Evolutionary conservation across 2,797 vertebrate genomes (phyloP).

Genomic region (Scarus forsteni): DNA sequence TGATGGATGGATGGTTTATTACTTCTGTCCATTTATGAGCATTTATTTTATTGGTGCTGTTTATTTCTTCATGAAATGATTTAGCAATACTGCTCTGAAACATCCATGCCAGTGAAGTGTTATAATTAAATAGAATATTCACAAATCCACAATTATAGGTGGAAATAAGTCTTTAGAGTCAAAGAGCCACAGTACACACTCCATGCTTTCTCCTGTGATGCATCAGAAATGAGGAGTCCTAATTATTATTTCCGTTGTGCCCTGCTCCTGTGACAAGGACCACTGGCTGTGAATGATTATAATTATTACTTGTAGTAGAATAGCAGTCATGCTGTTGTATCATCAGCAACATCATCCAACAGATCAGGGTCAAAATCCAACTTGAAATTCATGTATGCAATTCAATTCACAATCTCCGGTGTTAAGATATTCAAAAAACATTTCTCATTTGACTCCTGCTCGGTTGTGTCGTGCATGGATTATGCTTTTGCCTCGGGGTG

Average conservation of each 20-base stretch:
- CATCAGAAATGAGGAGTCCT: constrained; percentile 79
- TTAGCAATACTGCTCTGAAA: no score
- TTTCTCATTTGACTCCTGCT: constrained; percentile 72
- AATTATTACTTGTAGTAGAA: constrained; percentile 80
- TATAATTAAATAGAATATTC: no score
- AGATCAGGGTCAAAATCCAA: constrained; percentile 78
- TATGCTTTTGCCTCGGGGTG: constrained; percentile 55
- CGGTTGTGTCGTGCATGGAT: constrained; percentile 56
- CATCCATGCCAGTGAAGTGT: no score
- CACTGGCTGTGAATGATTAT: constrained; percentile 83
- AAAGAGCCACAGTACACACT: constrained; percentile 58
- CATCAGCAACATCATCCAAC: constrained; percentile 77
- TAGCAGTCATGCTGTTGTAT: constrained; percentile 77
- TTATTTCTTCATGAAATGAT: no score
- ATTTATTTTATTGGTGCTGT: no score
- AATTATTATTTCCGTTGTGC: constrained; percentile 85
- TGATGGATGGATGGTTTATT: no score
- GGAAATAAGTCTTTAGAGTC: constrained; percentile 34
- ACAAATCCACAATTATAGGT: no score
- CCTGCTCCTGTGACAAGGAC: constrained; percentile 80
- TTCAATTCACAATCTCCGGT: constrained; percentile 48
- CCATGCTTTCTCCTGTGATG: constrained; percentile 64
- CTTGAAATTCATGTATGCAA: constrained; percentile 76
- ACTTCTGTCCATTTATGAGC: no score
- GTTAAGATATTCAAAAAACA: constrained; percentile 66